Conservation (phyloP, 2,888 invertebrate species). For the Aleiodes testaceus region DNA sequence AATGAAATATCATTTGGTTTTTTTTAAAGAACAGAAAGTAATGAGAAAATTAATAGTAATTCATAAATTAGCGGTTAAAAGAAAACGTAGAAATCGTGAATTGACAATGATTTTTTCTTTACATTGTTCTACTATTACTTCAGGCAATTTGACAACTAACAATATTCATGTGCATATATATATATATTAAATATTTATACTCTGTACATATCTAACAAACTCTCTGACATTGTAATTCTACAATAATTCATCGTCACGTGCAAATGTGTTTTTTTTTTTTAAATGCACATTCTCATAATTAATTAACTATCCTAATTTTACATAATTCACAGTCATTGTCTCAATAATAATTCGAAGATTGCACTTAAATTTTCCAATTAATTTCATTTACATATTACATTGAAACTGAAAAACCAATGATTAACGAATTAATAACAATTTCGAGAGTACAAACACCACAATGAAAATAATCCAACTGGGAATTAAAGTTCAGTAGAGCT, state of each 20-base stretch:
- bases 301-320: conserved; percentile 7
- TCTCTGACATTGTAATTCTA: neutral
- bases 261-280: neutral
- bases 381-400: neutral
- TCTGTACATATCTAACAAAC: conserved; percentile 26
- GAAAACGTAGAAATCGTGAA: neutral
- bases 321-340: conserved; percentile 25
- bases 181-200: conserved; percentile 8
- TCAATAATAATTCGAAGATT: neutral
- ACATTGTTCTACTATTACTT: conserved; percentile 2
- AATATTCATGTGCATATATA: conserved; percentile 17
- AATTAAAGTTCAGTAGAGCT: conserved; percentile 62
- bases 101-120: neutral
- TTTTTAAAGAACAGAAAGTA: conserved; percentile 1
- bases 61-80: neutral
- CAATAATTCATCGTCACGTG: conserved; percentile 5
- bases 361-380: conserved; percentile 17
- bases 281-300: conserved; percentile 22
- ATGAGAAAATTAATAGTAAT: conserved; percentile 2
- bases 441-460: too few relatives aligned
- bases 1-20: neutral
- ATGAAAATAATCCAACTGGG: neutral
- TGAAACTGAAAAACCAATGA: too few relatives aligned
- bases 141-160: conserved; percentile 23
- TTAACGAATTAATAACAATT: too few relatives aligned